These are phyloP conservation scores for Florisuga fusca DNA, from an alignment of 2,797 vertebrate genomes.

Conservation along the genomic window DNA sequence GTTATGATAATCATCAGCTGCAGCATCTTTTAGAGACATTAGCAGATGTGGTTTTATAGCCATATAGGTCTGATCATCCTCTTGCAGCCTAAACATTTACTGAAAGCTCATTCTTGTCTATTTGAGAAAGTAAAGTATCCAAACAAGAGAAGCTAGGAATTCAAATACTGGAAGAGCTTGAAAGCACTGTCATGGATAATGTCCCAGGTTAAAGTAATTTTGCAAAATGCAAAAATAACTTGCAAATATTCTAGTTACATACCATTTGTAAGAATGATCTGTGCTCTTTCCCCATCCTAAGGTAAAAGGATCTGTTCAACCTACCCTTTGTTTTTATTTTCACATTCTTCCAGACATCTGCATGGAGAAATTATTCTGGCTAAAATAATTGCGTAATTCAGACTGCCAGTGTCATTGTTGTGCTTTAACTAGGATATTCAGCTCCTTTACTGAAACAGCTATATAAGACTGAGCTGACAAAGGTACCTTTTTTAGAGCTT, in stretches of 20 bases:
- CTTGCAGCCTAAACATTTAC: background rate
- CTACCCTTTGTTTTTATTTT: background rate
- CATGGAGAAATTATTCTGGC: background rate
- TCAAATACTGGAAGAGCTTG: background rate
- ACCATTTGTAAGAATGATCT: background rate
- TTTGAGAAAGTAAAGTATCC: background rate
- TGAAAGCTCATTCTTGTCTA: conserved; percentile 2
- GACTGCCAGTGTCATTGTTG: fast-evolving
- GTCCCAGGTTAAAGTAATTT: background rate
- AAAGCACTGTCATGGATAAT: background rate
- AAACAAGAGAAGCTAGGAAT: background rate
- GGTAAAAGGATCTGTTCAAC: background rate
- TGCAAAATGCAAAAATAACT: background rate
- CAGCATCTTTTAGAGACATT: conserved; percentile 19
- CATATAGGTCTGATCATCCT: conserved; percentile 4
- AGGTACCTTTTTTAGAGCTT: conserved; percentile 14
- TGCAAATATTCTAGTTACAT: background rate
- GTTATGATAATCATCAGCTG: conserved; percentile 47
- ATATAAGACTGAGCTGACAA: background rate
- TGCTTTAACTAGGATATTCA: background rate
- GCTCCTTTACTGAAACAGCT: background rate
- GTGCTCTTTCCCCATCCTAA: background rate
- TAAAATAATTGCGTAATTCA: background rate
- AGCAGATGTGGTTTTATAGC: conserved; percentile 46
- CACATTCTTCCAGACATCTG: background rate